A percentile compares a stretch with the other conserved stretches of the same genome.
phyloP scores from a whole-genome alignment of 2,797 vertebrate genomes.

The Hydrocynus forskahlii region DNA sequence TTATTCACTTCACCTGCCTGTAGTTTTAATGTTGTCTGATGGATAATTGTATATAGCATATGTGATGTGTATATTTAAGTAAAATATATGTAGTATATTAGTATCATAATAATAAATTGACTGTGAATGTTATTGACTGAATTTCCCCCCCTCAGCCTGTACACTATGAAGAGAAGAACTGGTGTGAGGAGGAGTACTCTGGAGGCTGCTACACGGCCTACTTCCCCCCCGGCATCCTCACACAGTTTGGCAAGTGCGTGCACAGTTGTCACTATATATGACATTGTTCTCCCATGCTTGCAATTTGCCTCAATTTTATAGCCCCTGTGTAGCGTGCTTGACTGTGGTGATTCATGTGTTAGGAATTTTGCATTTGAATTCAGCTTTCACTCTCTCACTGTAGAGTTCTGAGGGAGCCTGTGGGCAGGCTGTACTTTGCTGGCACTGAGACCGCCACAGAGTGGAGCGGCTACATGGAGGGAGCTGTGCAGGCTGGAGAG shows the following conservation, averaged over 20 bases:
- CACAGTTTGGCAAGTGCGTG: slow-evolving; percentile 91
- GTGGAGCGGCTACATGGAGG: slow-evolving; percentile 99
- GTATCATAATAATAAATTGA: too few relatives aligned
- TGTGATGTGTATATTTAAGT: too few relatives aligned
- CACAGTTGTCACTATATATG: background rate
- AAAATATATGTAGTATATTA: too few relatives aligned
- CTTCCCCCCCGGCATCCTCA: slow-evolving; percentile 94
- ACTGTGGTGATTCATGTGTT: background rate
- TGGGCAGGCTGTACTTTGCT: slow-evolving; percentile 89
- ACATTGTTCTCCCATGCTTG: background rate
- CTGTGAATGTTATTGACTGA: slow-evolving; percentile 25
- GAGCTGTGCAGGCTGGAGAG: slow-evolving; percentile 93
- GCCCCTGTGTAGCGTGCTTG: too few relatives aligned
- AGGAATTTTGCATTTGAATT: background rate
- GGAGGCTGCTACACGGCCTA: slow-evolving; percentile 96
- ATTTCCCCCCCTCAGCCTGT: slow-evolving; percentile 82
- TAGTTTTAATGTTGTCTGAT: too few relatives aligned
- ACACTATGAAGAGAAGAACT: slow-evolving; percentile 99
- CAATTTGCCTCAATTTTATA: background rate
- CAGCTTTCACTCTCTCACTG: slow-evolving; percentile 23
- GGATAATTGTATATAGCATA: too few relatives aligned
- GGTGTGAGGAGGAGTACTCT: slow-evolving; percentile 97
- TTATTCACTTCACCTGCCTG: too few relatives aligned
- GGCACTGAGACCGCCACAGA: slow-evolving; percentile 95
- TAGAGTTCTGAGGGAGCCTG: slow-evolving; percentile 90